Conservation (phyloP, 2,888 invertebrate genomes). For the Epirrita christyi region DNA sequence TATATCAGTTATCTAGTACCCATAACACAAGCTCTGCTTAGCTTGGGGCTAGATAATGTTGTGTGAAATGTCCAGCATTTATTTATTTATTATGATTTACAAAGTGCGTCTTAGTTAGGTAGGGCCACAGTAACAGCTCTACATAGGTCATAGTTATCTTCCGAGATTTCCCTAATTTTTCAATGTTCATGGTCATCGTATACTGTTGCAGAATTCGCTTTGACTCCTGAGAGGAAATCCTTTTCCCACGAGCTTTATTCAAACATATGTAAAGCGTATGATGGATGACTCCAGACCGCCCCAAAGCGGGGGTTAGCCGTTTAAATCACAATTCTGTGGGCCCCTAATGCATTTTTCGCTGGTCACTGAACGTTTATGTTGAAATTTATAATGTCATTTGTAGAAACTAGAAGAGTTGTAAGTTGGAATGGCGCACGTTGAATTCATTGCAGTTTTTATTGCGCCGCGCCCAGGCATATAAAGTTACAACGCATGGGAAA, state of each 20-base stretch:
- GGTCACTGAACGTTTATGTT: constrained; percentile 69
- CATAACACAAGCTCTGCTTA: no score
- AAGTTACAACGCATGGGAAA: constrained; percentile 53
- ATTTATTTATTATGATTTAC: not conserved
- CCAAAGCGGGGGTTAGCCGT: constrained; percentile 71
- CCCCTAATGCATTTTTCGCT: constrained; percentile 74
- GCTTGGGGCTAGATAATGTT: no score
- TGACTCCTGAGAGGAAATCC: constrained; percentile 84
- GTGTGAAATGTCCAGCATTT: no score
- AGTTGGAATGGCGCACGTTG: constrained; percentile 77
- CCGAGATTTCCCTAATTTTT: not conserved
- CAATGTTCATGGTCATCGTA: constrained; percentile 57
- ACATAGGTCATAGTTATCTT: no score
- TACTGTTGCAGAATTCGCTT: constrained; percentile 66
- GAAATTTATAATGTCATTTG: constrained; percentile 81
- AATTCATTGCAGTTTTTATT: constrained; percentile 78
- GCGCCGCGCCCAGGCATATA: constrained; percentile 63
- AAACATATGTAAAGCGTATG: constrained; percentile 86
- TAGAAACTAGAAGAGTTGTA: constrained; percentile 68
- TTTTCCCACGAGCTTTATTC: constrained; percentile 86
- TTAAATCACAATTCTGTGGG: constrained; percentile 79
- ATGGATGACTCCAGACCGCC: constrained; percentile 79
- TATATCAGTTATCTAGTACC: no score
- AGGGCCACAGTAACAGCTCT: no score
- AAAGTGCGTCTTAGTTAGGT: no score